Base-by-base conservation (phyloP, 1,140 invertebrate species). In the Ceratosolen fusciceps region DNA sequence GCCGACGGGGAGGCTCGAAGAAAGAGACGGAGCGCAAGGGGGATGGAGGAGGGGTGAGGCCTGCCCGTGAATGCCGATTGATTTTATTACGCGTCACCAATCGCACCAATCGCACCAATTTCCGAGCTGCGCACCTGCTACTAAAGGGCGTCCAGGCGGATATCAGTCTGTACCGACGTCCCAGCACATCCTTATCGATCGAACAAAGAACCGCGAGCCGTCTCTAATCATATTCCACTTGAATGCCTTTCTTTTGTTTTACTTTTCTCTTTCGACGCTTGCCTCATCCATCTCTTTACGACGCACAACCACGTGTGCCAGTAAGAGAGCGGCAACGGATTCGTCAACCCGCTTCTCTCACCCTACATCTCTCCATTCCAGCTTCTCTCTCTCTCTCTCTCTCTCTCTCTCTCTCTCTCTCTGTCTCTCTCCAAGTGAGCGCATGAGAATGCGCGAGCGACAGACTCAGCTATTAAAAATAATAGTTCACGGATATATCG, bases 61-160 rank as follows among this genome's bases (percentile, higher is more conserved):
- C 1, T 31, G 26, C 14, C 29, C 43, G 37, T 74, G 73, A 77
- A 62, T 73, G 56, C n/a, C 71, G 77, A 79, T 79, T 62, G 77
- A 79, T 79, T 74, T 79, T 79, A 79, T 79, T 74, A 74, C 71
- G 49, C 77, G 71, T 79, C 71, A 68, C 77, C 56, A 79, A 73
- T 79, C 77, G 47, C 71, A 68, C 77, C 56, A 79, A 73, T 79
- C 77, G 47, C 70, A 73, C 68, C 77, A 73, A 74, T 74, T 74
- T 80, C 72, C 37, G 47, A 21, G 43, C 68, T 60, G 65, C 67
- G 67, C 58, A 80, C 74, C 75, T 72, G 73, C 73, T 79, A 34
- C 49, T 29, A 72, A 62, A 79, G 56, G 43, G 70, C 68, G 47
- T 52, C 70, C 77, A 79, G 43, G 43, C 43, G 43, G 58, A 79